These are phyloP conservation scores for Salticus scenicus DNA, from an alignment of 2,888 invertebrate genomes.

Conservation along the genomic window DNA sequence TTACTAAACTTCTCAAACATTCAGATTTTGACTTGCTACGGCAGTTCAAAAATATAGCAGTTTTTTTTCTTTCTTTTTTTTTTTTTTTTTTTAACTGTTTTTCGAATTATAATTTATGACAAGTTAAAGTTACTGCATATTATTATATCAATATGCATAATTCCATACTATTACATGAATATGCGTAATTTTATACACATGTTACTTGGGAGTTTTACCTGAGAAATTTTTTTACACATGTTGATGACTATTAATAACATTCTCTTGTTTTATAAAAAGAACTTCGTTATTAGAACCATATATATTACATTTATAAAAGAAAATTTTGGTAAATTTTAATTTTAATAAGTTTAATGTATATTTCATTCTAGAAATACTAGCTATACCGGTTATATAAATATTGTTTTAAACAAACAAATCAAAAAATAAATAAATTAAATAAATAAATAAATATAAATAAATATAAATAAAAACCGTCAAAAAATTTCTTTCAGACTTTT, in stretches of 20 bases:
- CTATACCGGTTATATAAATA: too few relatives aligned
- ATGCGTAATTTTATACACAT: conserved; percentile 30
- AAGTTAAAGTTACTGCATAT: not conserved
- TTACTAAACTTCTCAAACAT: not conserved
- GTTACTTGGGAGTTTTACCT: conserved; percentile 18
- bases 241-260: not conserved
- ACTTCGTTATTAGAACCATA: too few relatives aligned
- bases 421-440: too few relatives aligned
- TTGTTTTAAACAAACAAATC: too few relatives aligned
- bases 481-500: too few relatives aligned
- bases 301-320: too few relatives aligned
- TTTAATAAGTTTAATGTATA: too few relatives aligned
- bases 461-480: too few relatives aligned
- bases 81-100: not conserved
- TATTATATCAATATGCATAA: conserved; percentile 11
- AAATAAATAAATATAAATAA: too few relatives aligned
- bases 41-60: not conserved
- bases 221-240: not conserved
- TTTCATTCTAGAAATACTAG: too few relatives aligned
- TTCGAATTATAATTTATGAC: conserved; percentile 11
- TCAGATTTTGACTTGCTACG: not conserved
- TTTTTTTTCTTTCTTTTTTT: not conserved
- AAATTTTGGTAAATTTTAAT: too few relatives aligned
- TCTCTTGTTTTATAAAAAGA: too few relatives aligned
- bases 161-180: not conserved